Evolutionary conservation across 1,140 invertebrate genomes (phyloP).

Genomic region (Orius insidiosus): DNA sequence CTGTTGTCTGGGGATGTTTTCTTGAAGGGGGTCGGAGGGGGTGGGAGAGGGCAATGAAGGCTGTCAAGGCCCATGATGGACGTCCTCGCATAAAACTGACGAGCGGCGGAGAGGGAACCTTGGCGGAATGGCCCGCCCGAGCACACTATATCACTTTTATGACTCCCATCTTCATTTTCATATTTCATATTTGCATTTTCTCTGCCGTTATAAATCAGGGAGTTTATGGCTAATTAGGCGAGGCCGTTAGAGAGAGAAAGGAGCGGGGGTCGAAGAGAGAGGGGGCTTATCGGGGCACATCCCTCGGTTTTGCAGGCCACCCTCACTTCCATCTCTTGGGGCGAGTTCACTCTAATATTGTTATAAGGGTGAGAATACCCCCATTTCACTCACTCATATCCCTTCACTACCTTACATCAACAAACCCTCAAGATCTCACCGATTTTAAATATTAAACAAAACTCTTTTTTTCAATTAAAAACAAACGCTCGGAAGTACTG

Average conservation of each 20-base stretch:
- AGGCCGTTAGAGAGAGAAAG: slow-evolving; percentile 19
- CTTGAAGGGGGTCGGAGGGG: not conserved
- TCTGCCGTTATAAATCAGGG: slow-evolving; percentile 41
- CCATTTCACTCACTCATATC: not conserved
- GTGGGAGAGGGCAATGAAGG: slow-evolving; percentile 33
- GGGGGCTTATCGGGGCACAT: slow-evolving; percentile 4
- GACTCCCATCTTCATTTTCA: slow-evolving; percentile 62
- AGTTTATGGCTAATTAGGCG: slow-evolving; percentile 51
- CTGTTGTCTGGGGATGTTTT: slow-evolving; percentile 9
- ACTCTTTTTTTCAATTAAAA: no score
- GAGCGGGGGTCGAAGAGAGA: not conserved
- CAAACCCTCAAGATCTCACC: no score
- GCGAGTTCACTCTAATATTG: slow-evolving; percentile 9
- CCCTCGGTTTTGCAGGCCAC: slow-evolving; percentile 6
- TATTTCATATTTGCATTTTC: slow-evolving; percentile 58
- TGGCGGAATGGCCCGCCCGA: slow-evolving; percentile 52
- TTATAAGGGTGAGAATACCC: slow-evolving; percentile 9
- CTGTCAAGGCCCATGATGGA: slow-evolving; percentile 47
- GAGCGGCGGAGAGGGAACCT: slow-evolving; percentile 34
- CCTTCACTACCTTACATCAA: no score
- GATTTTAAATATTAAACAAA: no score
- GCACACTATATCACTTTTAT: slow-evolving; percentile 61
- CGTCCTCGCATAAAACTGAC: slow-evolving; percentile 40
- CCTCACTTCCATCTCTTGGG: slow-evolving; percentile 4
- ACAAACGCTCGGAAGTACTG: no score